Base-by-base conservation (phyloP, 1,140 invertebrate genomes). In the Drosophila ogumai region DNA sequence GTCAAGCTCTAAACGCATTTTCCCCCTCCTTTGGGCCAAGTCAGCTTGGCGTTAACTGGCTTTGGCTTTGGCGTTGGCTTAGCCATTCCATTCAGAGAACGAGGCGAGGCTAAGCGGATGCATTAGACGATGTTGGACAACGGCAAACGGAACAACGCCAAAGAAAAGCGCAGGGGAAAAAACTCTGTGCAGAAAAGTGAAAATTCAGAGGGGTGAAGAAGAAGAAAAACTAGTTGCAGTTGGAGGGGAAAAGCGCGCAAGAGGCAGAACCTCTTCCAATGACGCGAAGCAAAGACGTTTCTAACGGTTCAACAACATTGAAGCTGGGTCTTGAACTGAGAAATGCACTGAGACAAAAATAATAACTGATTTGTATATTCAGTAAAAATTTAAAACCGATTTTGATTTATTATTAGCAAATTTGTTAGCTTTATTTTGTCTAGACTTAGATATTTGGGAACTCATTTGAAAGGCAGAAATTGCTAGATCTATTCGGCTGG, bases 41-140 rank as follows among this genome's bases (percentile, higher is more conserved):
- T 38, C n/a, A 22, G 25, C 43, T 67, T 13, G 65, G 75, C 55
- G 79, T 82, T 78, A 82, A 82, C 80, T 78, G 80, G 80, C 68
- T 72, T 68, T 68, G 46, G 66, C 61, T 68, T 72, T 58, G 68
- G 50, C 52, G 67, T 69, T 72, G 54, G 66, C 79, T 82, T 69
- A 78, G 79, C 80, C 75, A 78, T 76, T 76, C 60, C 79, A 73
- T 72, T 77, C 68, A 73, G 41, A 61, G 60, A 58, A 58, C 77
- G 76, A 43, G 52, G 68, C 68, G 63, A 77, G 63, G 64, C 75
- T 68, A 82, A 82, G 80, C 80, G 80, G 80, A 82, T 82, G 80
- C 80, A 82, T 82, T 82, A 75, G 79, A 82, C 74, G 58, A 52
- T 60, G 74, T 56, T 72, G 61, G 74, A 77, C 73, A 58, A 43